A percentile compares a stretch with the other conserved stretches of the same genome.
phyloP scores from a whole-genome alignment of 2,113 vertebrate genomes.

The Myotis yumanensis region DNA sequence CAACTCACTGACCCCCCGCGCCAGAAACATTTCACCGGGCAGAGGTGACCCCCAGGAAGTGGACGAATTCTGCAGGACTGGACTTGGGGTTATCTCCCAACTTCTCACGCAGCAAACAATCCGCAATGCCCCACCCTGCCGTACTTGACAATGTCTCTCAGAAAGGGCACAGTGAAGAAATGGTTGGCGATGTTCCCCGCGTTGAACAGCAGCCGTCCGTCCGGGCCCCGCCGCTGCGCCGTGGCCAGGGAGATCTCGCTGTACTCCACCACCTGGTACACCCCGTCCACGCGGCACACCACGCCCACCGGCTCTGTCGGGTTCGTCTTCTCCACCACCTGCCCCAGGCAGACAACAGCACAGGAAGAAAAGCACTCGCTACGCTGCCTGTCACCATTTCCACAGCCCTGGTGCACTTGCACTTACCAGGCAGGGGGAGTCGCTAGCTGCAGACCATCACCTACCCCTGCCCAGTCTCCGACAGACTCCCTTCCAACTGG shows the following conservation, averaged over 20 bases:
- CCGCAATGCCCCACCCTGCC: conserved; percentile 20
- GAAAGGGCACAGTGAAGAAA: conserved; percentile 93
- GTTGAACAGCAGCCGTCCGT: conserved; percentile 94
- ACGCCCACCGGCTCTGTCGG: conserved; percentile 97
- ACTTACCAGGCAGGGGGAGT: not conserved
- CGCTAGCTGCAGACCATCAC: not conserved
- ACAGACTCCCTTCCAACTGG: not conserved
- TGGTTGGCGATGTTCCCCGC: conserved; percentile 97
- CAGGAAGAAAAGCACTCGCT: not conserved
- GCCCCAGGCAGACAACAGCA: conserved; percentile 11
- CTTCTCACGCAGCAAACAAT: not conserved
- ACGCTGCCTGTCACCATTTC: not conserved
- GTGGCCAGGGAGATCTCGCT: conserved; percentile 96
- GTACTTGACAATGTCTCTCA: conserved; percentile 93
- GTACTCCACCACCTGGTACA: conserved; percentile 97
- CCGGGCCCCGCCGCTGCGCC: conserved; percentile 88
- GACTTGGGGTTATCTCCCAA: not conserved
- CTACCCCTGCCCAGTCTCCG: not conserved
- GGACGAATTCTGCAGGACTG: not conserved
- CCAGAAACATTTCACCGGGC: not conserved
- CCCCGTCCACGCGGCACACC: conserved; percentile 93
- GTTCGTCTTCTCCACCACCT: conserved; percentile 99
- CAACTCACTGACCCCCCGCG: not conserved
- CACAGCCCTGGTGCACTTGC: not conserved
- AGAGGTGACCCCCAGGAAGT: not conserved